Conservation (phyloP, 2,113 vertebrate genomes). For the Andinoacara biseriatus region DNA sequence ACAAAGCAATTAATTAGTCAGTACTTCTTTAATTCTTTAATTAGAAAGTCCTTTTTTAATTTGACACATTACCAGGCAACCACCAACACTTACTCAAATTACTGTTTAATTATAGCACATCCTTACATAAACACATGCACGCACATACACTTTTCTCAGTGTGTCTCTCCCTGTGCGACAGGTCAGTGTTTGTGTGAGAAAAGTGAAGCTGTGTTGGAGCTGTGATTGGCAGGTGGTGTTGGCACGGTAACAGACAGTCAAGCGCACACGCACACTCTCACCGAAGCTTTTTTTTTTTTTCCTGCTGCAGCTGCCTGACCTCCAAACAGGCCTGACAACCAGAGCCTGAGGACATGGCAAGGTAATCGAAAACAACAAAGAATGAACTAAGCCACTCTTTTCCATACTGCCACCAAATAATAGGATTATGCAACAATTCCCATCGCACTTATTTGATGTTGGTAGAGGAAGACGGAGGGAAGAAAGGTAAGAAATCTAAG, state of each 20-base stretch:
- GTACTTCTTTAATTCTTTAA: constrained; percentile 62
- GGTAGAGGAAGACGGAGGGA: not conserved
- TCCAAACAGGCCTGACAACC: constrained; percentile 62
- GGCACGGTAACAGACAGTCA: constrained; percentile 63
- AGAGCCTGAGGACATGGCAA: constrained; percentile 59
- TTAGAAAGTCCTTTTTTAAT: constrained; percentile 64
- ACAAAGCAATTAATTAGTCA: constrained; percentile 71
- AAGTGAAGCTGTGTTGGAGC: constrained; percentile 41
- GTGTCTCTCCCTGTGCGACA: constrained; percentile 1
- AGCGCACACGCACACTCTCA: constrained; percentile 40
- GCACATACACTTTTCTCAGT: not conserved
- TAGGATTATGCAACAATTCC: constrained; percentile 57
- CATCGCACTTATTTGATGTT: constrained; percentile 29
- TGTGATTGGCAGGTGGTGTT: constrained; percentile 69
- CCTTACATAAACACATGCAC: constrained; percentile 8
- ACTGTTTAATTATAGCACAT: constrained; percentile 43
- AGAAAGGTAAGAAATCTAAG: constrained; percentile 26
- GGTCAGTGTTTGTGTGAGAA: constrained; percentile 31
- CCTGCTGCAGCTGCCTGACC: constrained; percentile 68
- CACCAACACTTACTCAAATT: constrained; percentile 25
- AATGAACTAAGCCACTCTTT: constrained; percentile 36
- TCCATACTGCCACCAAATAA: constrained; percentile 35
- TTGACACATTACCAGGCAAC: constrained; percentile 50
- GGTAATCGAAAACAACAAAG: constrained; percentile 67
- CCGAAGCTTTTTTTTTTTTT: constrained; percentile 37